phyloP scores from a whole-genome alignment of 2,113 vertebrate species.

The Acrocephalus arundinaceus region DNA sequence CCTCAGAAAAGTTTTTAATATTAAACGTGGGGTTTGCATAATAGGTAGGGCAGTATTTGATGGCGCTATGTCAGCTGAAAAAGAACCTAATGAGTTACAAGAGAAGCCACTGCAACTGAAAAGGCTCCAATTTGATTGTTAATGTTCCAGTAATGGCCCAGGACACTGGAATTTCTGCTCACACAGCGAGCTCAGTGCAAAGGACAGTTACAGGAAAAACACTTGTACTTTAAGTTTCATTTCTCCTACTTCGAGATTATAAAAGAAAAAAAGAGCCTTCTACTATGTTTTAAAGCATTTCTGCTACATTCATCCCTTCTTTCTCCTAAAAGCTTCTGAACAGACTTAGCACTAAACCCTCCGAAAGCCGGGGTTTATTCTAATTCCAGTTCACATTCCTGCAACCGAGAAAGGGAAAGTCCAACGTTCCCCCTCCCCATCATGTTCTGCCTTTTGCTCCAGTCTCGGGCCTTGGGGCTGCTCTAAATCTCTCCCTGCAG shows the following conservation, averaged over 20 bases:
- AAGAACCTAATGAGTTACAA: neutral
- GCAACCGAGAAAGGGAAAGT: neutral
- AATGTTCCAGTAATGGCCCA: neutral
- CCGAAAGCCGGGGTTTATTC: neutral
- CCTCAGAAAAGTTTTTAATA: neutral
- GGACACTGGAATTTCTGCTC: neutral
- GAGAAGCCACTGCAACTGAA: neutral
- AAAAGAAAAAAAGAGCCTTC: neutral
- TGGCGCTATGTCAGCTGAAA: neutral
- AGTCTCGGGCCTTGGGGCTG: neutral
- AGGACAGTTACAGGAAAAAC: neutral
- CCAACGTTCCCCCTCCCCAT: neutral
- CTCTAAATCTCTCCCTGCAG: neutral
- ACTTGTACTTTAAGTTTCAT: neutral
- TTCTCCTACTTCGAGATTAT: neutral
- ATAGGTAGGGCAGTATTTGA: neutral
- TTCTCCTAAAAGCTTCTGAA: slow-evolving; percentile 24
- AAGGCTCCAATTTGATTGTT: neutral
- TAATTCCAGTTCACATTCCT: slow-evolving; percentile 34
- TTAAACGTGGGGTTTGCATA: neutral
- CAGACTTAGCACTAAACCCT: slow-evolving; percentile 34
- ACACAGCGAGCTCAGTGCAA: neutral
- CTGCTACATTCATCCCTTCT: neutral
- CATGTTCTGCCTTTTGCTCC: neutral
- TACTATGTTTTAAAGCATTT: neutral